Conservation (phyloP, 1,140 invertebrate species). For the Bombus huntii region DNA sequence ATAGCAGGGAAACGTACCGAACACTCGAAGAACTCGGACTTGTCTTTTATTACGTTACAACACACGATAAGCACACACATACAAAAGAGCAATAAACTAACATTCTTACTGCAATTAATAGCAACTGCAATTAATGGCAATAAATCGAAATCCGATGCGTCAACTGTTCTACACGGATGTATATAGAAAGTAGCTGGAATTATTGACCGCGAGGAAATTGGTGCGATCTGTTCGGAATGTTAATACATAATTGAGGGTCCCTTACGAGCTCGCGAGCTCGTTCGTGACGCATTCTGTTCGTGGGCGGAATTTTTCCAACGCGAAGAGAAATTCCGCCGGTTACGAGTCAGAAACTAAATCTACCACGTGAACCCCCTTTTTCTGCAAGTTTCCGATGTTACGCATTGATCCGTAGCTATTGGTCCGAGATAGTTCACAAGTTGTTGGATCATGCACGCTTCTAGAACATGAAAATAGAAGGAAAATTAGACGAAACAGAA, state of each 20-base stretch:
- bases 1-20: too few species aligned
- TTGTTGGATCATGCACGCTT: neutral
- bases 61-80: too few species aligned
- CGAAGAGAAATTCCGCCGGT: constrained; percentile 23
- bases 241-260: constrained; percentile 34
- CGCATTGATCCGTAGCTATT: neutral
- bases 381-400: neutral
- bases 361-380: neutral
- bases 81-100: too few species aligned
- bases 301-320: constrained; percentile 12
- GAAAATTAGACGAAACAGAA: neutral
- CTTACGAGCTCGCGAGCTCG: neutral
- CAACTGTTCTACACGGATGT: neutral
- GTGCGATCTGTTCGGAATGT: neutral
- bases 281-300: constrained; percentile 10
- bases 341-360: constrained; percentile 28
- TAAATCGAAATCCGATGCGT: neutral
- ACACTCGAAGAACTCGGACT: neutral
- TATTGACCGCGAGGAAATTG: neutral
- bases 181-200: neutral
- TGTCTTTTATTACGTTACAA: neutral
- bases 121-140: too few species aligned
- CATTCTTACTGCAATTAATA: neutral
- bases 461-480: neutral
- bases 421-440: neutral